A percentile compares a stretch with the other conserved stretches of the same genome.
phyloP scores from a whole-genome alignment of 2,113 vertebrate genomes.

The Puma concolor region DNA sequence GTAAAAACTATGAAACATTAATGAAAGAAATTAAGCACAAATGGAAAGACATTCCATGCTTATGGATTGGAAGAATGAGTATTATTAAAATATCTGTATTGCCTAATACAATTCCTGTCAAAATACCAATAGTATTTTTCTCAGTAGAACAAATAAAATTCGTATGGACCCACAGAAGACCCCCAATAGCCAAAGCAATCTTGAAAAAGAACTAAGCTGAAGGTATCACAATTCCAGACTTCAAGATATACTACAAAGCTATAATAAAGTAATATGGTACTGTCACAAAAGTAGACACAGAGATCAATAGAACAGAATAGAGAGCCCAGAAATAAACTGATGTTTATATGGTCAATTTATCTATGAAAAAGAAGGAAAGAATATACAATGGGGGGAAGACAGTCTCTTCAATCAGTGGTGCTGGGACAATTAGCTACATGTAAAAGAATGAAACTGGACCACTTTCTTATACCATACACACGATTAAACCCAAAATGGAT shows the following conservation, averaged over 20 bases:
- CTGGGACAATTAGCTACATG: neutral
- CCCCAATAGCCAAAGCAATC: neutral
- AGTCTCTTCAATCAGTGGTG: neutral
- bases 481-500: neutral
- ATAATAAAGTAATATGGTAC: neutral
- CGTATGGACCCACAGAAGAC: neutral
- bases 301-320: neutral
- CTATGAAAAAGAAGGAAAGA: neutral
- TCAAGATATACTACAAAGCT: neutral
- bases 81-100: neutral
- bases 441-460: neutral
- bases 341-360: neutral
- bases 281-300: neutral
- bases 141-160: neutral
- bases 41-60: neutral
- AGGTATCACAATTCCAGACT: neutral
- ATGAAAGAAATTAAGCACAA: neutral
- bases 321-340: neutral
- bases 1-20: neutral
- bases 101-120: neutral
- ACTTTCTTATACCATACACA: neutral
- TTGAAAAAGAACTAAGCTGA: neutral
- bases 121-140: neutral
- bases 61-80: neutral
- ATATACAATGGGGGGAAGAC: neutral